Evolutionary conservation across 2,113 vertebrate genomes (phyloP).

Genomic region (Megalops atlanticus): DNA sequence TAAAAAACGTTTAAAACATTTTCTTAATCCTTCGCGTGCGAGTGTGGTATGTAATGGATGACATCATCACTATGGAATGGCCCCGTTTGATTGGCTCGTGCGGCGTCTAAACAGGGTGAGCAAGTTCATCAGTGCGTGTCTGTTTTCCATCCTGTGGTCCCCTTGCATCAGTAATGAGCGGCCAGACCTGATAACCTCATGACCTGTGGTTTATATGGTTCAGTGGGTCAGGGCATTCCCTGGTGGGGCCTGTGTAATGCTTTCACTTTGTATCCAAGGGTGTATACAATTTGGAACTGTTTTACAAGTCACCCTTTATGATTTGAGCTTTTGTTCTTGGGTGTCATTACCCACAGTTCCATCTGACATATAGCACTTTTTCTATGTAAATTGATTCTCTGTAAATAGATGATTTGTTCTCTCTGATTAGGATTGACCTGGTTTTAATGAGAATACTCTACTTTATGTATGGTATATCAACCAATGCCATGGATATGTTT

Average conservation of each 20-base stretch:
- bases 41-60: background rate
- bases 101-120: background rate
- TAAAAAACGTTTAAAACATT: too few species aligned
- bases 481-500: too few species aligned
- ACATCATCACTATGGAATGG: background rate
- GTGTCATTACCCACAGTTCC: too few species aligned
- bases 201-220: background rate
- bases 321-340: too few species aligned
- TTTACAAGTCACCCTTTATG: too few species aligned
- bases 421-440: too few species aligned
- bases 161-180: background rate
- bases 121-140: background rate
- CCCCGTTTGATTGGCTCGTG: background rate
- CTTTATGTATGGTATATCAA: too few species aligned
- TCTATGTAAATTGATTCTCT: background rate
- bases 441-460: too few species aligned
- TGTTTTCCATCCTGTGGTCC: background rate
- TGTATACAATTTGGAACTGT: too few species aligned
- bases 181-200: background rate
- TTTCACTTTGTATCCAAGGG: background rate
- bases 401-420: too few species aligned
- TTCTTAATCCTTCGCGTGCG: background rate
- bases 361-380: too few species aligned
- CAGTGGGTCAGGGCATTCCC: background rate
- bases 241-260: background rate